phyloP scores from a whole-genome alignment of 2,113 vertebrate genomes.

The human (Homo sapiens) region DNA sequence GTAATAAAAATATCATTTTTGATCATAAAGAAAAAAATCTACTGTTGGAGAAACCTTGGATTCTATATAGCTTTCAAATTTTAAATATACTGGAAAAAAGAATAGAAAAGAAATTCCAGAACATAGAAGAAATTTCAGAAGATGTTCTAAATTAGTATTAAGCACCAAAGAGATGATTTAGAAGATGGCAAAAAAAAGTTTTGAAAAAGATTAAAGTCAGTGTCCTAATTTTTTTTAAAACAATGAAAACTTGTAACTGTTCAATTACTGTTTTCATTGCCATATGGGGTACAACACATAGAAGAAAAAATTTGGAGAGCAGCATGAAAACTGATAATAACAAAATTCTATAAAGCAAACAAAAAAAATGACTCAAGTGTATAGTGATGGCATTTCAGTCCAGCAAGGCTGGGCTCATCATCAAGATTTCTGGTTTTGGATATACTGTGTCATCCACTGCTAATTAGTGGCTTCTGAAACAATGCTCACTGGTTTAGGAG shows the following conservation, averaged over 20 bases:
- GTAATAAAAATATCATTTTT: background rate
- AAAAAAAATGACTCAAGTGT: background rate
- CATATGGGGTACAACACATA: background rate
- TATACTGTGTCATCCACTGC: background rate
- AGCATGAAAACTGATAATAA: background rate
- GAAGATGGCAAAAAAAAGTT: background rate
- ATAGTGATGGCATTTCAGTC: background rate
- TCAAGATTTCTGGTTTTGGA: background rate
- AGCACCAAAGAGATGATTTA: background rate
- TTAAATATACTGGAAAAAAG: background rate
- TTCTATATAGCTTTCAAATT: background rate
- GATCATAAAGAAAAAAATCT: background rate
- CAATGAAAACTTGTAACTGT: background rate
- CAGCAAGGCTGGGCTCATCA: background rate
- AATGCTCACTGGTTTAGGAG: background rate
- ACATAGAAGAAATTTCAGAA: background rate
- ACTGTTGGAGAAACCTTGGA: background rate
- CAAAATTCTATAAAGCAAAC: background rate
- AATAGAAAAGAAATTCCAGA: background rate
- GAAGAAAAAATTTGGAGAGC: background rate
- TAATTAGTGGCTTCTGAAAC: background rate
- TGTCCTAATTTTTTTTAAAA: background rate
- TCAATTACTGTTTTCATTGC: background rate
- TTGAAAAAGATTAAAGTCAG: background rate
- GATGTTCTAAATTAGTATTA: conserved; percentile 28